A percentile compares a stretch with the other conserved stretches of the same genome.
Conservation (phyloP, 2,888 invertebrate species). For the Lobophora halterata region DNA sequence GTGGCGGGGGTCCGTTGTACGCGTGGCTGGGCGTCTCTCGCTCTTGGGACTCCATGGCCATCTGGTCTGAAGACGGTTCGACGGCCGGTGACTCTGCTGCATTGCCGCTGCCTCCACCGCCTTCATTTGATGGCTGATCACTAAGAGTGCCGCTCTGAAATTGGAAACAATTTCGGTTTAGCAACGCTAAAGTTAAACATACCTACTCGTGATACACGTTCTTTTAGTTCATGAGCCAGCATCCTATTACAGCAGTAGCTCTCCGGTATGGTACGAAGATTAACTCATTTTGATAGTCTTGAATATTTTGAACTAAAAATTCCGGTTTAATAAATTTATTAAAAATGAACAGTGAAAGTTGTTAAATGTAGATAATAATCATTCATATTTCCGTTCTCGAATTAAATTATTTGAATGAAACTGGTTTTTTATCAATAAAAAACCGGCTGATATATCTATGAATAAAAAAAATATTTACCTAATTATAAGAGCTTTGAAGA, state of each 20-base stretch:
- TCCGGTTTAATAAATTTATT: slow-evolving; percentile 15
- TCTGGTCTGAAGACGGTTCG: slow-evolving; percentile 84
- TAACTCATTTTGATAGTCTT: not conserved
- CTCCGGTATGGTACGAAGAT: too few relatives aligned
- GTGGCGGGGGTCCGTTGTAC: slow-evolving; percentile 77
- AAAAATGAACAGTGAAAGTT: slow-evolving; percentile 63
- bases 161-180: slow-evolving; percentile 25
- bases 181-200: too few relatives aligned
- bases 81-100: slow-evolving; percentile 66
- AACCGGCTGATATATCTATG: too few relatives aligned
- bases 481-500: slow-evolving; percentile 6
- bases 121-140: slow-evolving; percentile 70
- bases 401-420: slow-evolving; percentile 12
- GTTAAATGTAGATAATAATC: slow-evolving; percentile 30
- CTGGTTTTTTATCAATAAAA: slow-evolving; percentile 14
- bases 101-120: slow-evolving; percentile 79
- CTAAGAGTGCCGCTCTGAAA: slow-evolving; percentile 68
- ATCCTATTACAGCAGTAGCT: too few relatives aligned
- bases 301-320: slow-evolving; percentile 6
- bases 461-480: not conserved
- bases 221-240: too few relatives aligned
- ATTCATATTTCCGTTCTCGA: slow-evolving; percentile 21
- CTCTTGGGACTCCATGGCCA: slow-evolving; percentile 86
- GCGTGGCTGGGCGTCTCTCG: slow-evolving; percentile 80
- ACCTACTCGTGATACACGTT: too few relatives aligned